phyloP scores from a whole-genome alignment of 2,113 vertebrate species.

The Acrocephalus kingi region DNA sequence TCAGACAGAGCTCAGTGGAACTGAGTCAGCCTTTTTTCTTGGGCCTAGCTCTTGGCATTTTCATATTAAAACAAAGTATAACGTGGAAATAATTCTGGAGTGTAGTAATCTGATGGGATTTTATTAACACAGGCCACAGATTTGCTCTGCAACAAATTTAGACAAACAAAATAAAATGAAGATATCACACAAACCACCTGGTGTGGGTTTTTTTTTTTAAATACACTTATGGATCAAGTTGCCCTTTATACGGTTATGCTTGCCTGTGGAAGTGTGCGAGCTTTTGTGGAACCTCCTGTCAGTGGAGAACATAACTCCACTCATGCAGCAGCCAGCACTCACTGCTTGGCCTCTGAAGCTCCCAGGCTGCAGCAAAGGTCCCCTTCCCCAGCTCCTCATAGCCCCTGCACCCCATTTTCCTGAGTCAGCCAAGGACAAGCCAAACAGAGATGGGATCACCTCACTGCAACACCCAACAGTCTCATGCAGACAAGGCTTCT shows the following conservation, averaged over 20 bases:
- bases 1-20: constrained; percentile 34
- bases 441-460: background rate
- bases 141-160: background rate
- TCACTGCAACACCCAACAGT: background rate
- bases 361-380: background rate
- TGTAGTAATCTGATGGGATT: constrained; percentile 4
- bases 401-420: background rate
- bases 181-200: background rate
- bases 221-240: background rate
- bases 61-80: constrained; percentile 55
- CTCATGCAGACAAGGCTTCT: background rate
- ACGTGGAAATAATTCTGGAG: constrained; percentile 44
- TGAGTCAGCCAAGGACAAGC: background rate
- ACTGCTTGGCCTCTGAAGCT: background rate
- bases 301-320: background rate
- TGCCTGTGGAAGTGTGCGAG: background rate
- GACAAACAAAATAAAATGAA: background rate
- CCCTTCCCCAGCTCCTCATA: background rate
- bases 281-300: background rate
- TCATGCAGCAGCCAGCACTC: background rate
- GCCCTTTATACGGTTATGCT: background rate
- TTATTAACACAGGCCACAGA: background rate
- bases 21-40: constrained; percentile 56
- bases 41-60: constrained; percentile 50
- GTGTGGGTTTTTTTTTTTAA: background rate